These are phyloP conservation scores for Tiliqua scincoides DNA, from an alignment of 2,113 vertebrate species.

Conservation along the genomic window DNA sequence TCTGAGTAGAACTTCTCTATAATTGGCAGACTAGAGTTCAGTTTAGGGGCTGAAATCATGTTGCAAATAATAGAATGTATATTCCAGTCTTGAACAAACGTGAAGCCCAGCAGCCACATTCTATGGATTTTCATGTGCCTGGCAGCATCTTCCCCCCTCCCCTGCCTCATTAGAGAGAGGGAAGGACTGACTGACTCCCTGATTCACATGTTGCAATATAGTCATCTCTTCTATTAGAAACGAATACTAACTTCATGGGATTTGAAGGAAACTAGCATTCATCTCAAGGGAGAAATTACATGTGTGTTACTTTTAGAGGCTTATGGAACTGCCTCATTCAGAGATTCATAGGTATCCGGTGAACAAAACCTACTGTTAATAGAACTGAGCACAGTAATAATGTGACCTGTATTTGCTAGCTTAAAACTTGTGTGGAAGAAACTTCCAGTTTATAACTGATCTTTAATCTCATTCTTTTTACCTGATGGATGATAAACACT, in stretches of 20 bases:
- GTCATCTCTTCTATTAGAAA: not conserved
- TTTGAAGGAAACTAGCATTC: slow-evolving; percentile 10
- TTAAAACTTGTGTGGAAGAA: not conserved
- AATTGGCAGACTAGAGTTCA: not conserved
- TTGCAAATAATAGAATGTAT: not conserved
- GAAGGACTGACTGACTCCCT: too few relatives aligned
- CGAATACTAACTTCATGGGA: slow-evolving; percentile 5
- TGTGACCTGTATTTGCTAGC: not conserved
- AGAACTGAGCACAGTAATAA: slow-evolving; percentile 17
- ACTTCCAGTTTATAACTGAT: not conserved
- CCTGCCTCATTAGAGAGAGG: not conserved
- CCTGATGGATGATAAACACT: not conserved
- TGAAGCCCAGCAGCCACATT: not conserved
- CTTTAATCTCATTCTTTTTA: not conserved
- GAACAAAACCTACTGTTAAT: slow-evolving; percentile 4
- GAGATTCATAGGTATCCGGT: not conserved
- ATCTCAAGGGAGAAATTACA: not conserved
- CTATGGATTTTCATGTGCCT: not conserved
- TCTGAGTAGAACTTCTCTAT: not conserved
- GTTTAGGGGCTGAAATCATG: not conserved
- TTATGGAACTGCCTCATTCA: not conserved
- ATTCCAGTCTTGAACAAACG: not conserved
- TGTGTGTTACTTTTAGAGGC: not conserved
- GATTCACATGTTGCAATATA: not conserved
- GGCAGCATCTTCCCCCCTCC: too few relatives aligned